A percentile compares a stretch with the other conserved stretches of the same genome.
phyloP scores from a whole-genome alignment of 2,113 vertebrate species.

The Fulica atra region DNA sequence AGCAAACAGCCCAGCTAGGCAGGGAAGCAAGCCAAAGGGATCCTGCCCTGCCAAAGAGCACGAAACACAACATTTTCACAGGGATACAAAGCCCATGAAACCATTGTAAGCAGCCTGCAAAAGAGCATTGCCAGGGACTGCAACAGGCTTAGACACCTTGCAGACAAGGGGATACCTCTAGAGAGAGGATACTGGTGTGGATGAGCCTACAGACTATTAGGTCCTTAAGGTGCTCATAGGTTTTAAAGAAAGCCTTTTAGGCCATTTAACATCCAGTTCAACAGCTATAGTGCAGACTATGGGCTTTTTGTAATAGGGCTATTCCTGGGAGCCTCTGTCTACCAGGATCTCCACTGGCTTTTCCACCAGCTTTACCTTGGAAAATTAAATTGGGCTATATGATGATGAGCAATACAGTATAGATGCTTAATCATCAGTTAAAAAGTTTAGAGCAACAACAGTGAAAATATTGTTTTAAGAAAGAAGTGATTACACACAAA shows the following conservation, averaged over 20 bases:
- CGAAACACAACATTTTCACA: neutral
- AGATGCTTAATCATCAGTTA: neutral
- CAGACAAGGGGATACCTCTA: neutral
- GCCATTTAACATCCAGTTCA: neutral
- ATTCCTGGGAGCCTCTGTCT: neutral
- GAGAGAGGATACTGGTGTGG: neutral
- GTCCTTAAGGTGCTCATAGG: neutral
- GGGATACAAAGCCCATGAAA: neutral
- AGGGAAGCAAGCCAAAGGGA: neutral
- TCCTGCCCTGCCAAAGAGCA: neutral
- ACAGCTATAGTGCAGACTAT: neutral
- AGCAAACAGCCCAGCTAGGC: neutral
- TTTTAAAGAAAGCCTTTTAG: neutral
- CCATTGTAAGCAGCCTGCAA: neutral
- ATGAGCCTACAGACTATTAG: neutral
- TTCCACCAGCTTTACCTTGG: neutral
- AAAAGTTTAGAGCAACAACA: neutral
- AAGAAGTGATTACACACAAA: neutral
- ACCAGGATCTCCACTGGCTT: neutral
- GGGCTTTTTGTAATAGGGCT: accelerated
- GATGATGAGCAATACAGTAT: neutral
- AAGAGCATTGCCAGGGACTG: neutral
- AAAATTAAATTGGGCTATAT: neutral
- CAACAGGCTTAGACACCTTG: neutral
- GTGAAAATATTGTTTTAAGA: neutral